Conservation (phyloP, 2,113 vertebrate genomes). For the Narcine bancroftii region DNA sequence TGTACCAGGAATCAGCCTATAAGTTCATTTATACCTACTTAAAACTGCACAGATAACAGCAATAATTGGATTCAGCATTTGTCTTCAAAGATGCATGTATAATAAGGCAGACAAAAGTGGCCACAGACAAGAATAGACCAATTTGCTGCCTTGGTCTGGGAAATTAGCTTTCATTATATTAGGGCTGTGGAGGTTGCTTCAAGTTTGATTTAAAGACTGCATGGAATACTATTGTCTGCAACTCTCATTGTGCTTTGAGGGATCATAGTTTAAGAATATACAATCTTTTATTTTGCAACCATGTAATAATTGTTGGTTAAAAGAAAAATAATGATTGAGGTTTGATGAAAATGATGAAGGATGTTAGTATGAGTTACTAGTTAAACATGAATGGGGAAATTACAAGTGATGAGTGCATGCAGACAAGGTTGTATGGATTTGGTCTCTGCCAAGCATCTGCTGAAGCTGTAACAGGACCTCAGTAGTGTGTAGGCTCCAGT, state of each 20-base stretch:
- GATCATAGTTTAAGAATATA: not conserved
- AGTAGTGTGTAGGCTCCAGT: too few species aligned
- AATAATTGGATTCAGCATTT: not conserved
- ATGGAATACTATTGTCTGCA: not conserved
- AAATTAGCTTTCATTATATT: not conserved
- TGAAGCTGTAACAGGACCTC: not conserved
- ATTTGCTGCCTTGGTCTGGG: not conserved
- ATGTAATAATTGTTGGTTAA: not conserved
- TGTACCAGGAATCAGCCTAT: not conserved
- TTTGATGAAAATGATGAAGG: not conserved
- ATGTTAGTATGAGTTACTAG: not conserved
- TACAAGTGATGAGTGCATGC: not conserved
- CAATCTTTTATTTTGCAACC: not conserved
- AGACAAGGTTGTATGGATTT: not conserved
- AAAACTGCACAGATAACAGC: not conserved
- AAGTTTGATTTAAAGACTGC: not conserved
- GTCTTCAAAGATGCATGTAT: not conserved
- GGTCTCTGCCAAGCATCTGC: not conserved
- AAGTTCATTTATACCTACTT: not conserved
- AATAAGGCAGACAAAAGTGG: not conserved
- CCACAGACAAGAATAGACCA: not conserved
- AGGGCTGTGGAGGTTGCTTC: not conserved
- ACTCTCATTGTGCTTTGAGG: not conserved
- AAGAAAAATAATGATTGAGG: not conserved
- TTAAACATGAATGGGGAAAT: not conserved